Evolutionary conservation across 2,113 vertebrate genomes (phyloP), one percentile per base, ranked within the genome.

Genomic region (Corythoichthys intestinalis): DNA sequence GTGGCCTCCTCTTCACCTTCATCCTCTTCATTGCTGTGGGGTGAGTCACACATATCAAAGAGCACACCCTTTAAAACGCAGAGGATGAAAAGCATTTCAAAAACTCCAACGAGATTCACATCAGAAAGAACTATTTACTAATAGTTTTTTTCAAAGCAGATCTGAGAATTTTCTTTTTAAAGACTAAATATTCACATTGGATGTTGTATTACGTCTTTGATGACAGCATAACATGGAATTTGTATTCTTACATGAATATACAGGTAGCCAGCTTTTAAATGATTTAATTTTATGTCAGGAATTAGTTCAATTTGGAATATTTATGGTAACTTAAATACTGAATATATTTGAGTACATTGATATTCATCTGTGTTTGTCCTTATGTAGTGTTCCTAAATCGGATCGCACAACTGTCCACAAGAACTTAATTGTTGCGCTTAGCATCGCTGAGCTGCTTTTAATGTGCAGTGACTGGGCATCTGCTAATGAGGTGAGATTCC

Each of bases 361-460:
- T 52, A 15, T 34, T 34, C 54, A 4, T 50, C 28, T 66, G 1
- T 69, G 34, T 60, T n/a, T 71, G 5, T 59, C 1, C 15, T 8
- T 72, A 2, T 38, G 4, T 39, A 94, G 94, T 0, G 89, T 97
- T 39, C 95, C 95, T 37, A 94, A 91, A 75, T 97, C 93, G 0
- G 94, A 98, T 65, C 83, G 93, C 6, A 94, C 92, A 9, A 95
- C 94, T 0, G 94, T 98, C 74, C 96, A 96, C 86, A 96, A 98
- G 88, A 98, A 97, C 88, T 92, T 98, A 68, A 94, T 95, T 44
- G 92, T 93, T 46, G 94, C 94, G 0, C 80, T 97, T 69, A 93
- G 92, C 6, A 73, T 90, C 0, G 94, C 94, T 2, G 93, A 98
- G 81, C 90, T 93, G 65, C 85, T 98, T 81, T 76, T 98, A 62